Evolutionary conservation across 2,797 vertebrate genomes (phyloP), one percentile per base, ranked within the genome.

Genomic region (Acanthurus lineatus): DNA sequence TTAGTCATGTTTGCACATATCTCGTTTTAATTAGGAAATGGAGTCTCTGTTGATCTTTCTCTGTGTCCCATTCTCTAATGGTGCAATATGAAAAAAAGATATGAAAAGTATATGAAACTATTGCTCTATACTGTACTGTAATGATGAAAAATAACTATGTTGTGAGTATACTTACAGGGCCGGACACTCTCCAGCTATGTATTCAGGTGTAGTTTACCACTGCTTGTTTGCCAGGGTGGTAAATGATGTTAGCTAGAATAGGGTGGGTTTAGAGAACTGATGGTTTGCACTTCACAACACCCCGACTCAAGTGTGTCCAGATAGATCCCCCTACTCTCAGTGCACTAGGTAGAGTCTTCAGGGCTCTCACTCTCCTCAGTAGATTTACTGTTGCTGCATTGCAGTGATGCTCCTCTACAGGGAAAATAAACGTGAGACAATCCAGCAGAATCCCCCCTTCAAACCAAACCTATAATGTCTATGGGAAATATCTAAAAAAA

Each of bases 1-100:
- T 96, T 96, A 94, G 94, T 97, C 96, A 96, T 94, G 94, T 97
- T 96, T 96, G 95, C 96, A 96, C 96, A 96, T 92, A 93, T 97
- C 95, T 95, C 91, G 94, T 96, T 96, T 95, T 83, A 94, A 94
- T 96, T 96, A 97, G 96, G 92, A 96, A 95, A 96, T 92, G 92
- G 94, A 94, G 95, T 96, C 94, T 94, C 90, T 93, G 90, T 95
- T 91, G 88, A 94, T 92, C 88, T 94, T 93, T 94, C 92, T 95
- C 94, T 95, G 92, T 95, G 93, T 94, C 93, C 94, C 94, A 93
- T 95, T 94, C 92, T 94, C 93, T 92, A 86, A 95, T 94, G 95
- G 95, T 96, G 95, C 95, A 96, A 96, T 96, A 95, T 95, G 93
- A 92, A 92, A 92, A 35, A 92, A 91, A 91, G 87, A 91, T 91